phyloP scores from a whole-genome alignment of 2,888 invertebrate genomes.

The Adelphocoris suturalis region DNA sequence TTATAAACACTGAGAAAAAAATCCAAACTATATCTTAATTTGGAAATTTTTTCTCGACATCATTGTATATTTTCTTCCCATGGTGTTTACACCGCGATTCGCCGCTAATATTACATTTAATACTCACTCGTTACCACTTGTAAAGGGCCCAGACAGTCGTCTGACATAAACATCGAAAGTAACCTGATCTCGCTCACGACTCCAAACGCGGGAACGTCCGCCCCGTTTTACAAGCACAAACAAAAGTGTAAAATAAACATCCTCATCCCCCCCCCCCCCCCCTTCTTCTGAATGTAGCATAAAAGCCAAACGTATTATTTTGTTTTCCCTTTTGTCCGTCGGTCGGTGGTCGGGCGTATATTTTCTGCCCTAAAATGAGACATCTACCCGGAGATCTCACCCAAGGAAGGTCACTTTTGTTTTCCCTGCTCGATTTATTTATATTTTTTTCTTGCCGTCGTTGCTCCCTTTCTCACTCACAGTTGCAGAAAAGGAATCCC shows the following conservation, averaged over 20 bases:
- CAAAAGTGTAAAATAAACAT: constrained; percentile 33
- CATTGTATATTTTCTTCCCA: constrained; percentile 21
- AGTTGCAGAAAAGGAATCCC: constrained; percentile 25
- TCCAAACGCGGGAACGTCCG: neutral
- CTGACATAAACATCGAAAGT: constrained; percentile 57
- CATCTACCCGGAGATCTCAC: constrained; percentile 69
- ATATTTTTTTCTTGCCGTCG: constrained; percentile 46
- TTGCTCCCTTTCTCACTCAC: constrained; percentile 31
- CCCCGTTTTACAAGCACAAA: constrained; percentile 39
- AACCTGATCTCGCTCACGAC: constrained; percentile 56
- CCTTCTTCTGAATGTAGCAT: constrained; percentile 22
- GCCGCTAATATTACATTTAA: constrained; percentile 61
- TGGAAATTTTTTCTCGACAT: neutral
- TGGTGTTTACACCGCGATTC: constrained; percentile 27
- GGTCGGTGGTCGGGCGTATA: constrained; percentile 59
- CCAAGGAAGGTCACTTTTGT: constrained; percentile 65
- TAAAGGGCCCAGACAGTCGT: constrained; percentile 31
- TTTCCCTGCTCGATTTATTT: constrained; percentile 61
- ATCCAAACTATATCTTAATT: too few relatives aligned
- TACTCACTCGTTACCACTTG: constrained; percentile 31
- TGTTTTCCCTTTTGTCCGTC: constrained; percentile 58
- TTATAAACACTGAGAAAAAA: too few relatives aligned
- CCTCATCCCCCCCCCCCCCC: constrained; percentile 15
- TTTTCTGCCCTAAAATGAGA: constrained; percentile 61
- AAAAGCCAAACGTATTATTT: constrained; percentile 60